Evolutionary conservation across 1,140 invertebrate genomes (phyloP), one percentile per base, ranked within the genome.

Genomic region (Luehdorfia chinensis): DNA sequence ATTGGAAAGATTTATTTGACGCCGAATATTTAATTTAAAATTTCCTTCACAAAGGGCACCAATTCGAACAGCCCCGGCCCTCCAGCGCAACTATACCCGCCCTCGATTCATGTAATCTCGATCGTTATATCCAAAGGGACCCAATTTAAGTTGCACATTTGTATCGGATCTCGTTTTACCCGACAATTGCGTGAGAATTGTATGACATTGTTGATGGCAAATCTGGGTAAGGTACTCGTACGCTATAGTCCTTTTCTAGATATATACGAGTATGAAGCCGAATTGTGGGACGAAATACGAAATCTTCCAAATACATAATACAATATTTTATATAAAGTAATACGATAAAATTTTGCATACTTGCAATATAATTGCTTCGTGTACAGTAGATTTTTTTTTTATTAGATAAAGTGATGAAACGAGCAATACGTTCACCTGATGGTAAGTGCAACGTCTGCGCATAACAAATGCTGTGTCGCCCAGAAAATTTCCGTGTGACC

Each of bases 171-270:
- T 48, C 32, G 48, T 43, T 45, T 28, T 21, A 2, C 28, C 19
- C 27, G 41, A 62, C 66, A 66, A 73, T 75, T 63, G 66, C 62
- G 5, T 59, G 66, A 57, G 64, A 74, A 75, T 74, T 70, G 65
- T 66, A 56, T 50, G 33, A 44, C 49, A 54, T 73, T 64, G 63
- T 66, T 60, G 45, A 51, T 53, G 55, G 48, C 59, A 61, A 63
- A 62, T 64, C 55, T 64, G 6, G 54, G 53, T 51, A 53, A 60
- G 52, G 48, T 47, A n/a, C n/a, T n/a, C n/a, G n/a, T n/a, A 9
- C 34, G 5, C 25, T 11, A 31, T 11, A 11, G 25, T 4, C 5
- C n/a, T n/a, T n/a, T n/a, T n/a, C n/a, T n/a, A n/a, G n/a, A n/a
- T n/a, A n/a, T n/a, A n/a, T n/a, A n/a, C n/a, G n/a, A n/a, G n/a